Percentiles rank a stretch among this genome's conserved stretches.
Evolutionary conservation across 2,888 invertebrate species (phyloP).

Genomic region (Pterostichus madidus): DNA sequence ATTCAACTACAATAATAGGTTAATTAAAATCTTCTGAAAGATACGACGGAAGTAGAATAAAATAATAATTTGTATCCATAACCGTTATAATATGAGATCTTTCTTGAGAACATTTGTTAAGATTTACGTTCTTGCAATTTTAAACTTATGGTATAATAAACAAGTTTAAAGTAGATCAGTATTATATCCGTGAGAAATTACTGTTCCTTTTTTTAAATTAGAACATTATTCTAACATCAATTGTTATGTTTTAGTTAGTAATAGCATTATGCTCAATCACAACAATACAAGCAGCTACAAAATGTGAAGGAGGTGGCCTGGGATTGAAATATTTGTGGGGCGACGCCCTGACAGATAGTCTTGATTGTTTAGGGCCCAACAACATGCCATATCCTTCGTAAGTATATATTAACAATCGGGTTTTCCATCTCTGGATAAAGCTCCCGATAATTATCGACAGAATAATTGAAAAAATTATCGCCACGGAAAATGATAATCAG

Average conservation of each 20-base stretch:
- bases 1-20: neutral
- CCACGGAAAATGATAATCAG: too few species aligned
- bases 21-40: constrained; percentile 24
- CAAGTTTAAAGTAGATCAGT: constrained; percentile 25
- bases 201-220: constrained; percentile 16
- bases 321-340: constrained; percentile 92
- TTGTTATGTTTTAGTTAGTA: constrained; percentile 70
- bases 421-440: too few species aligned
- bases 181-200: constrained; percentile 35
- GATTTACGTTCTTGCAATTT: constrained; percentile 44
- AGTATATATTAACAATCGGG: constrained; percentile 73
- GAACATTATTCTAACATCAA: too few species aligned
- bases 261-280: constrained; percentile 71
- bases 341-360: constrained; percentile 88
- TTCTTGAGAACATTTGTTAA: constrained; percentile 49
- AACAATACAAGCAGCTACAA: constrained; percentile 72
- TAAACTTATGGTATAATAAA: constrained; percentile 35
- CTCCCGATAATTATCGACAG: too few species aligned
- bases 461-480: too few species aligned
- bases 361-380: constrained; percentile 90
- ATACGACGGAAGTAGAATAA: constrained; percentile 11
- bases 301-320: constrained; percentile 82
- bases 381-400: constrained; percentile 92
- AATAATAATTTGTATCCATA: constrained; percentile 25
- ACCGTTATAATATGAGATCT: constrained; percentile 59